These are phyloP conservation scores for Todiramphus saurophagus DNA, from an alignment of 2,113 vertebrate genomes.

Conservation along the genomic window DNA sequence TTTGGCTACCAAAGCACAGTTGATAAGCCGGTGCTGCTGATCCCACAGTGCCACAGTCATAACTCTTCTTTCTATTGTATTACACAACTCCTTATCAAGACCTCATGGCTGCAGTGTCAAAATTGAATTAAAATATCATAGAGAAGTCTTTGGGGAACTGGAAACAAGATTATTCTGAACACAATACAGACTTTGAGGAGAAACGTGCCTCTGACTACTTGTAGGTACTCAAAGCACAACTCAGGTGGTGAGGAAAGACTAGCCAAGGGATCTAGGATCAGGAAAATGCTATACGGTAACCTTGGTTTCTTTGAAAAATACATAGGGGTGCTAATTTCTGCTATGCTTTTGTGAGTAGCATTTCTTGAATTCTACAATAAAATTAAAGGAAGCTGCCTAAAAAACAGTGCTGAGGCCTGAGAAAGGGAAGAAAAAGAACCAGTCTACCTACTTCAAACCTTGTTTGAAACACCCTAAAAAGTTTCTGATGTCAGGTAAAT, in stretches of 20 bases:
- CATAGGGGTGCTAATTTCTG: background rate
- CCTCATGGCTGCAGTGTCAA: background rate
- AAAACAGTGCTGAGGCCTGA: background rate
- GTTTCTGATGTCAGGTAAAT: background rate
- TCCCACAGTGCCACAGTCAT: background rate
- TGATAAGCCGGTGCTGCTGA: background rate
- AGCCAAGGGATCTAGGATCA: background rate
- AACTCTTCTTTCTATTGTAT: background rate
- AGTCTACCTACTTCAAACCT: background rate
- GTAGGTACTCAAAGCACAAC: background rate
- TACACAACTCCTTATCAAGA: background rate
- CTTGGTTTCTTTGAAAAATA: background rate
- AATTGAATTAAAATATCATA: conserved; percentile 2
- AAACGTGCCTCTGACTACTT: background rate
- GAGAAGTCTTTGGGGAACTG: background rate
- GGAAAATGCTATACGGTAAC: background rate
- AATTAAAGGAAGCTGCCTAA: background rate
- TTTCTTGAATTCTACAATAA: background rate
- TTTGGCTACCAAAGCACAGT: background rate
- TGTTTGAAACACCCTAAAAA: background rate
- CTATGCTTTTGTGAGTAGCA: background rate
- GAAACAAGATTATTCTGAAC: background rate
- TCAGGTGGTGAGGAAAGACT: background rate
- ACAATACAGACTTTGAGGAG: background rate
- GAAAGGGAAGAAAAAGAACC: background rate